phyloP scores from a whole-genome alignment of 2,888 invertebrate species.

The Aspidiotus destructor region DNA sequence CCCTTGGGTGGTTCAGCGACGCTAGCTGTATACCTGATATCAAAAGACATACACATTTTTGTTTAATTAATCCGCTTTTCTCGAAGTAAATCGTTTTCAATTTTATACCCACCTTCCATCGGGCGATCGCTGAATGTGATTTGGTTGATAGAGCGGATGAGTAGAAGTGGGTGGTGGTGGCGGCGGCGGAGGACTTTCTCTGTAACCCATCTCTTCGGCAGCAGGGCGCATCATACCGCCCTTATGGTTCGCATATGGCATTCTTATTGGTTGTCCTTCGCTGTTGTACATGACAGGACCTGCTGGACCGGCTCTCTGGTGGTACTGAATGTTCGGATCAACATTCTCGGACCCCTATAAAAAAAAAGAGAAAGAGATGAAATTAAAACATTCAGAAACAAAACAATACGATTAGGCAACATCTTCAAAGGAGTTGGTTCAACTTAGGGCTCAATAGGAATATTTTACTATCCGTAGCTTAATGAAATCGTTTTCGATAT shows the following conservation, averaged over 20 bases:
- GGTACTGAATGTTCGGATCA: conserved; percentile 7
- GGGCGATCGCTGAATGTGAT: conserved; percentile 28
- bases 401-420: too few species aligned
- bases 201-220: conserved; percentile 36
- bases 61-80: not conserved
- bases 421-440: too few species aligned
- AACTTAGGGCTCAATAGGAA: too few species aligned
- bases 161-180: conserved; percentile 61
- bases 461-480: too few species aligned
- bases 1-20: conserved; percentile 48
- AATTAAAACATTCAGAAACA: too few species aligned
- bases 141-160: conserved; percentile 53
- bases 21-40: conserved; percentile 55
- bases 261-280: conserved; percentile 34
- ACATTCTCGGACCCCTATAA: too few species aligned
- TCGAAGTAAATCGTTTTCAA: not conserved
- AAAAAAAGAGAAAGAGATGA: too few species aligned
- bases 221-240: conserved; percentile 19
- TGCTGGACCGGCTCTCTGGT: conserved; percentile 9
- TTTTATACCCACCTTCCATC: conserved; percentile 22
- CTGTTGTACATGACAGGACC: conserved; percentile 10
- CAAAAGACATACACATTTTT: not conserved
- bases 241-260: conserved; percentile 29
- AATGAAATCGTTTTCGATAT: too few species aligned
- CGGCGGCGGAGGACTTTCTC: conserved; percentile 46